Evolutionary conservation across 1,140 invertebrate genomes (phyloP).

Genomic region (Lutraria rhynchaena): DNA sequence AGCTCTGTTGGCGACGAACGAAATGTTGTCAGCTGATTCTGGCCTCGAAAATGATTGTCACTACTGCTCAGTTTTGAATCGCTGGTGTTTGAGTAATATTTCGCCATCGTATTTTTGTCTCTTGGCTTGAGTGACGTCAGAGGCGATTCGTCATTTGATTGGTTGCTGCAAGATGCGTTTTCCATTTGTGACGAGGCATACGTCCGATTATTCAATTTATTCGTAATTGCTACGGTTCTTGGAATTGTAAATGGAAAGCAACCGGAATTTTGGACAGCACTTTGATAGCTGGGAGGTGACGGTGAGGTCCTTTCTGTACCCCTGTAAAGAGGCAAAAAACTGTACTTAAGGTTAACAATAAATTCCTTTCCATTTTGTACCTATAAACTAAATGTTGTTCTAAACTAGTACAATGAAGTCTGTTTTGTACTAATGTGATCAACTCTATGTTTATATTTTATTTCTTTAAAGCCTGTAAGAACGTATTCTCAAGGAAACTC

Average conservation of each 20-base stretch:
- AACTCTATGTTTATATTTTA: too few species aligned
- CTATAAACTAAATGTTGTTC: too few species aligned
- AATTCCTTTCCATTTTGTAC: too few species aligned
- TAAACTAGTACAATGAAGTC: too few species aligned
- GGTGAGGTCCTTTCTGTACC: conserved; percentile 34
- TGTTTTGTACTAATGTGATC: too few species aligned
- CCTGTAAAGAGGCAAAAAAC: conserved; percentile 2
- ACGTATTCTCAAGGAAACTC: too few species aligned
- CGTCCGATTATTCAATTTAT: background rate
- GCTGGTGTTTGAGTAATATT: conserved; percentile 16
- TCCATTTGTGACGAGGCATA: background rate
- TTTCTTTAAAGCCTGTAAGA: too few species aligned
- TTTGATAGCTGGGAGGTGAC: conserved; percentile 31
- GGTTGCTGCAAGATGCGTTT: background rate
- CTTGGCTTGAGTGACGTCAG: conserved; percentile 3
- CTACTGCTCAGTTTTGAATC: background rate
- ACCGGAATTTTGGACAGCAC: conserved; percentile 1
- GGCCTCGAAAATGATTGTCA: background rate
- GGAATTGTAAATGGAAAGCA: conserved; percentile 35
- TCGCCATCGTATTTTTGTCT: conserved; percentile 34
- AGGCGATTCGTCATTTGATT: conserved; percentile 21
- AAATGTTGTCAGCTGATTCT: too few species aligned
- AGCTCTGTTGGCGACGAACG: background rate
- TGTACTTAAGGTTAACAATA: too few species aligned
- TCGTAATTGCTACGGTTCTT: conserved; percentile 18